Evolutionary conservation across 2,888 invertebrate genomes (phyloP).

Genomic region (Chaetoderma sp.): DNA sequence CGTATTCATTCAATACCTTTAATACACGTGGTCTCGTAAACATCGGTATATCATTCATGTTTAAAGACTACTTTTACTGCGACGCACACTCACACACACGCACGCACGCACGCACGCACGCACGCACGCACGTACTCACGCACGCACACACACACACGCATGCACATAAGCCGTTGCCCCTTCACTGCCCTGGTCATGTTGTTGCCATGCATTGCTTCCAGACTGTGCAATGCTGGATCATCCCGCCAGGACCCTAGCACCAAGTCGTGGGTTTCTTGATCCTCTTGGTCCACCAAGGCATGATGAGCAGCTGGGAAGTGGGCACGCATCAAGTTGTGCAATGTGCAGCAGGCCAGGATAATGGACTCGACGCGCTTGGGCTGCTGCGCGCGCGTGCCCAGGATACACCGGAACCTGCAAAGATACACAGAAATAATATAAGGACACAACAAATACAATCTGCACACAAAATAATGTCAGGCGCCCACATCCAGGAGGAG

Average conservation of each 20-base stretch:
- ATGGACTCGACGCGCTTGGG: not conserved
- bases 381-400: not conserved
- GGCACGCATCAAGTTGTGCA: conserved; percentile 11
- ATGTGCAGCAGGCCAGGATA: not conserved
- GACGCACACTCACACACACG: too few species aligned
- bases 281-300: not conserved
- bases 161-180: not conserved
- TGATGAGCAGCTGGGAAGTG: not conserved
- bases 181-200: not conserved
- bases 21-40: too few species aligned
- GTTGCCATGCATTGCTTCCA: not conserved
- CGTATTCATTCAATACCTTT: too few species aligned
- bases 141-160: too few species aligned
- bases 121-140: too few species aligned
- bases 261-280: not conserved
- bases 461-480: too few species aligned
- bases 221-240: not conserved
- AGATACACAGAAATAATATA: too few species aligned
- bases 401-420: conserved; percentile 1
- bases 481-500: not conserved
- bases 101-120: too few species aligned
- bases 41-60: too few species aligned
- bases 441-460: too few species aligned
- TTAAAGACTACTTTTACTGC: too few species aligned
- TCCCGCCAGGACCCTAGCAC: conserved; percentile 17